phyloP scores from a whole-genome alignment of 2,113 vertebrate genomes.

The Etheostoma cragini region DNA sequence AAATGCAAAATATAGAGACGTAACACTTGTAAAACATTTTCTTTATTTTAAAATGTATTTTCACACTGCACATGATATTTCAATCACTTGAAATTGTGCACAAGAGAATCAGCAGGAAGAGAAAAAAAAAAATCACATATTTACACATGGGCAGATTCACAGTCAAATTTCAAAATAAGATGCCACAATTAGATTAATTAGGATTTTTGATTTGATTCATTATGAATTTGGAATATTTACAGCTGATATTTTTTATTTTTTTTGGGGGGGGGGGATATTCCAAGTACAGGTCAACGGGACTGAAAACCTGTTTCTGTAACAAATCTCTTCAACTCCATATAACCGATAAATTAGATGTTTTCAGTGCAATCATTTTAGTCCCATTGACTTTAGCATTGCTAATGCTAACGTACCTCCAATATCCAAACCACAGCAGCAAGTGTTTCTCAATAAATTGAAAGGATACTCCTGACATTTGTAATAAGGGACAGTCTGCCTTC shows the following conservation, averaged over 20 bases:
- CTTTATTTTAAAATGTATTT: slow-evolving; percentile 72
- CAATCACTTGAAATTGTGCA: slow-evolving; percentile 81
- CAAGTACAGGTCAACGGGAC: slow-evolving; percentile 9
- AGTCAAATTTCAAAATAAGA: slow-evolving; percentile 3
- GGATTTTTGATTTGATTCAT: not conserved
- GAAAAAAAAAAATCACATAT: slow-evolving; percentile 67
- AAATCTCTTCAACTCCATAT: not conserved
- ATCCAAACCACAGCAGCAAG: slow-evolving; percentile 25
- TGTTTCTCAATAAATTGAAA: not conserved
- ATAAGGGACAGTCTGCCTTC: slow-evolving; percentile 3
- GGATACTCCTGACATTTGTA: not conserved
- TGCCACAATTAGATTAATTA: slow-evolving; percentile 2
- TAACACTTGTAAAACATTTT: not conserved
- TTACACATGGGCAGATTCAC: slow-evolving; percentile 74
- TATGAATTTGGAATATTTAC: slow-evolving; percentile 10
- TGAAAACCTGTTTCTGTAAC: not conserved
- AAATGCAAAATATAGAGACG: not conserved
- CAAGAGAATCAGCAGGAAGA: slow-evolving; percentile 62
- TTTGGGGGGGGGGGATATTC: not conserved
- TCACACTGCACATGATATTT: slow-evolving; percentile 63
- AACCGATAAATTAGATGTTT: not conserved
- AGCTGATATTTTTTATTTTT: not conserved
- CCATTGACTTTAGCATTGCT: slow-evolving; percentile 8
- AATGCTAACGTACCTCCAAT: not conserved
- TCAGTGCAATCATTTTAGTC: slow-evolving; percentile 45